A percentile compares a stretch with the other conserved stretches of the same genome.
Evolutionary conservation across 2,888 invertebrate genomes (phyloP).

Genomic region (Metopia argyrocephala): DNA sequence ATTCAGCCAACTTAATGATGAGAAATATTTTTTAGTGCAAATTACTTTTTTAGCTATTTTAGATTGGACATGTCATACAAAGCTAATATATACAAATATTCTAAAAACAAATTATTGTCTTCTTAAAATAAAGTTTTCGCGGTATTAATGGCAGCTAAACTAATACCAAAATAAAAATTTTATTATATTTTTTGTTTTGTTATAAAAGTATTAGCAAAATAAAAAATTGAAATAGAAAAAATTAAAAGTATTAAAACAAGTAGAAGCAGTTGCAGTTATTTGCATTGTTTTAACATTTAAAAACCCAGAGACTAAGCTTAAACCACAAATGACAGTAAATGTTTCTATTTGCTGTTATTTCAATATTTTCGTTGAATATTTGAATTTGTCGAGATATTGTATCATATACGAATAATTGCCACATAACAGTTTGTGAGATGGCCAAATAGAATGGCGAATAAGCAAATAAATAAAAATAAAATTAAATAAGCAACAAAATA

Average conservation of each 20-base stretch:
- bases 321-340: constrained; percentile 36
- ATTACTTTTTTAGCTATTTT: too few relatives aligned
- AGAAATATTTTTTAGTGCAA: too few relatives aligned
- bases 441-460: constrained; percentile 48
- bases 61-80: too few relatives aligned
- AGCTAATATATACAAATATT: too few relatives aligned
- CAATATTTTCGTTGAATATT: constrained; percentile 1
- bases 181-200: neutral
- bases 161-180: neutral
- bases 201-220: neutral
- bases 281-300: constrained; percentile 28
- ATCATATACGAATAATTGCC: neutral
- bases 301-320: constrained; percentile 15
- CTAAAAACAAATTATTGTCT: constrained; percentile 43
- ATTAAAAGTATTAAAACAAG: neutral
- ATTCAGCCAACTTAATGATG: too few relatives aligned
- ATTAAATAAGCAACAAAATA: constrained; percentile 66
- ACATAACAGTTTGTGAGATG: constrained; percentile 22
- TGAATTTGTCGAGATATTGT: constrained; percentile 2
- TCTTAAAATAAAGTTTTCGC: constrained; percentile 41
- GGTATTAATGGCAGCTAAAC: constrained; percentile 36
- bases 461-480: neutral
- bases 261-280: constrained; percentile 42
- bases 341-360: neutral
- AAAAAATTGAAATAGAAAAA: constrained; percentile 5